These are phyloP conservation scores for Cyprichromis sp. DNA, from an alignment of 2,113 vertebrate species.

Conservation along the genomic window DNA sequence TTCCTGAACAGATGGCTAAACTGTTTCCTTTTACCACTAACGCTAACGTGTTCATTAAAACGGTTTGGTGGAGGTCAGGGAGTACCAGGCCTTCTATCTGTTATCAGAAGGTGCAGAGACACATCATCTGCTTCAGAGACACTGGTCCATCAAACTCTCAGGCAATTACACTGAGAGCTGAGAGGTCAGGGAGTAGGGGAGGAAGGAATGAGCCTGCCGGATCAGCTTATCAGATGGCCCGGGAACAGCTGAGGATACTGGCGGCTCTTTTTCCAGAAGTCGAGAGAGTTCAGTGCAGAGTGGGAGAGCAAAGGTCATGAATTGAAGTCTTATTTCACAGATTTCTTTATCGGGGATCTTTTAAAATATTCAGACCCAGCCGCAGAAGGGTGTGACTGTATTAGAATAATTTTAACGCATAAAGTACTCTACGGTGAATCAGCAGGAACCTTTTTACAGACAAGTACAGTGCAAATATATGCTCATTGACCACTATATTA, in stretches of 20 bases:
- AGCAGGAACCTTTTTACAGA: background rate
- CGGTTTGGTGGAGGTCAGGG: background rate
- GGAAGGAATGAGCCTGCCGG: slow-evolving; percentile 19
- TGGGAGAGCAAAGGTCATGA: slow-evolving; percentile 45
- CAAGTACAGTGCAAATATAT: background rate
- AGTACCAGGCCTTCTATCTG: slow-evolving; percentile 8
- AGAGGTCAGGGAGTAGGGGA: slow-evolving; percentile 47
- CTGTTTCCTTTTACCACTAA: slow-evolving; percentile 23
- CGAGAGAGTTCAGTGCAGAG: slow-evolving; percentile 26
- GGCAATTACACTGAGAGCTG: slow-evolving; percentile 59
- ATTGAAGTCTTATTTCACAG: slow-evolving; percentile 46
- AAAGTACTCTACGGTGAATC: background rate
- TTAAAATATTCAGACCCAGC: slow-evolving; percentile 15
- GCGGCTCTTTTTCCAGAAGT: slow-evolving; percentile 29
- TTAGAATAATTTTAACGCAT: slow-evolving; percentile 12
- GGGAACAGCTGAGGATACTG: slow-evolving; percentile 60
- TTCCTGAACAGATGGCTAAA: slow-evolving; percentile 45
- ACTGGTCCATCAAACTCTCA: slow-evolving; percentile 51
- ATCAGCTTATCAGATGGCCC: slow-evolving; percentile 56
- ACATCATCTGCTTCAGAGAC: slow-evolving; percentile 56
- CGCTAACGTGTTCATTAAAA: slow-evolving; percentile 24
- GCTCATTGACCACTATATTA: background rate
- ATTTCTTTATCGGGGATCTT: slow-evolving; percentile 43
- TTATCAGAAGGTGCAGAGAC: slow-evolving; percentile 44
- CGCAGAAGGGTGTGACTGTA: background rate